Conservation (phyloP, 2,888 invertebrate species). For the Kryphioiulus occultus region DNA sequence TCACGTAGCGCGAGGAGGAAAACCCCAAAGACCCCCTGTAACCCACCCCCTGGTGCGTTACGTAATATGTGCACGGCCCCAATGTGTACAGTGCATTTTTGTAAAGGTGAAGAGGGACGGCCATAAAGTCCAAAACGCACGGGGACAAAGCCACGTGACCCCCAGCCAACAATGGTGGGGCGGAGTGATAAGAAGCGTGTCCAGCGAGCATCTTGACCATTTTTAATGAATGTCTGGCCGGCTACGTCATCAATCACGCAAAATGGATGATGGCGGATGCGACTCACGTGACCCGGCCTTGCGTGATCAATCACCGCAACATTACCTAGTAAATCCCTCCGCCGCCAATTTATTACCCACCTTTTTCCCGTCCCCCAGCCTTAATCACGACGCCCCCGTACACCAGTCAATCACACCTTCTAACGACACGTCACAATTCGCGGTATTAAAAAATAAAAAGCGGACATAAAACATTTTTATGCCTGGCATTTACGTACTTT, state of each 20-base stretch:
- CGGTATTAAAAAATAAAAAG: conserved; percentile 1
- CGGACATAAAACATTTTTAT: conserved; percentile 23
- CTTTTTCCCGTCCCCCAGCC: background rate
- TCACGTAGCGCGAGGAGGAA: too few relatives aligned
- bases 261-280: conserved; percentile 48
- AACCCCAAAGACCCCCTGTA: too few relatives aligned
- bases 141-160: background rate
- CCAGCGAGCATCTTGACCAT: conserved; percentile 3
- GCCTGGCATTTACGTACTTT: background rate
- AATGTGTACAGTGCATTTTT: background rate
- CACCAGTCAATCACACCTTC: conserved; percentile 9
- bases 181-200: background rate
- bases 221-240: conserved; percentile 48
- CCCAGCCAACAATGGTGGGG: background rate
- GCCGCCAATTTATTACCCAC: conserved; percentile 29
- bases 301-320: conserved; percentile 46
- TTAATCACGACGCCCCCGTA: background rate
- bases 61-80: too few relatives aligned
- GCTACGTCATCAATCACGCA: conserved; percentile 48
- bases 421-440: background rate
- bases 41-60: too few relatives aligned
- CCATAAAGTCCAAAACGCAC: background rate
- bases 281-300: conserved; percentile 41
- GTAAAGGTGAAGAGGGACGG: background rate
- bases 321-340: conserved; percentile 45